Evolutionary conservation across 2,888 invertebrate genomes (phyloP).

Genomic region (Epicampocera succincta): DNA sequence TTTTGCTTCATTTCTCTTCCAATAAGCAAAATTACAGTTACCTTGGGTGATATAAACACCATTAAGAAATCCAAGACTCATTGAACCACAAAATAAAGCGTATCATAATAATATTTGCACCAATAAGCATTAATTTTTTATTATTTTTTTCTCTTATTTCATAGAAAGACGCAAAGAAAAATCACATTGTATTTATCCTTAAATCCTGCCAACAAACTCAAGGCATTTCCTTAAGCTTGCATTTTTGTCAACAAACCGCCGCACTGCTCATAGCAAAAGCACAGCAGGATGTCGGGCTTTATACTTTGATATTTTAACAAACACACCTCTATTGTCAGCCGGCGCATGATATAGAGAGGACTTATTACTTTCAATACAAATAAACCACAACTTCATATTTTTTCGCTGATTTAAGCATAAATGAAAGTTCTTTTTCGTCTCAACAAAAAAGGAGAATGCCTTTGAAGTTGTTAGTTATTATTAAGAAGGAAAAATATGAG

Average conservation of each 20-base stretch:
- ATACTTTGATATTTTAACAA: constrained; percentile 68
- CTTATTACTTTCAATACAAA: constrained; percentile 64
- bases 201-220: constrained; percentile 68
- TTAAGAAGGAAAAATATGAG: neutral
- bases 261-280: constrained; percentile 37
- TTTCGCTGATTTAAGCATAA: constrained; percentile 68
- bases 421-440: constrained; percentile 10
- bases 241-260: constrained; percentile 27
- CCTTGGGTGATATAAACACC: constrained; percentile 52
- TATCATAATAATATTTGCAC: constrained; percentile 80
- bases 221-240: constrained; percentile 67
- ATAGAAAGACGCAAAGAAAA: constrained; percentile 22
- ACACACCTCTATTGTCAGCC: constrained; percentile 63
- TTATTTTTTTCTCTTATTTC: neutral
- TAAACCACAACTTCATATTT: constrained; percentile 67
- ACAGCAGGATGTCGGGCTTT: constrained; percentile 70
- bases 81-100: constrained; percentile 80
- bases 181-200: constrained; percentile 52
- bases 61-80: constrained; percentile 70
- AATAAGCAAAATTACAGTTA: constrained; percentile 14
- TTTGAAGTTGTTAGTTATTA: constrained; percentile 67
- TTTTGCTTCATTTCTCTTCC: neutral
- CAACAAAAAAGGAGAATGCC: constrained; percentile 32
- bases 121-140: constrained; percentile 77
- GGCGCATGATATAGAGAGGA: constrained; percentile 45